These are phyloP conservation scores for Platalea minor DNA, from an alignment of 2,797 vertebrate genomes.

Conservation along the genomic window DNA sequence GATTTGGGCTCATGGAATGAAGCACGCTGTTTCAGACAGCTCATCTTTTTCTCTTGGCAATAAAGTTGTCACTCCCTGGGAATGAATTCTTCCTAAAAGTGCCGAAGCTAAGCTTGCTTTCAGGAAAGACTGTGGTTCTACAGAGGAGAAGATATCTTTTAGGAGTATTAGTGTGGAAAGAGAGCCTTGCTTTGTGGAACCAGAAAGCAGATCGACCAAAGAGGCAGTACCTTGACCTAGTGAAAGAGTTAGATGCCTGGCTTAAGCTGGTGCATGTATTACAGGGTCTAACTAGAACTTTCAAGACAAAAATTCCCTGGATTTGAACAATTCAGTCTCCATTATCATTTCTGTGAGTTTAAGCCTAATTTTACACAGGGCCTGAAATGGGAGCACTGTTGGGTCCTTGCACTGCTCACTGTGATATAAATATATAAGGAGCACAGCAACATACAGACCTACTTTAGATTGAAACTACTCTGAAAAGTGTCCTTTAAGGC, in stretches of 20 bases:
- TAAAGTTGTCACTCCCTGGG: background rate
- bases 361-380: background rate
- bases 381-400: background rate
- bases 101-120: background rate
- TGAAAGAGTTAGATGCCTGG: background rate
- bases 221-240: background rate
- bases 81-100: background rate
- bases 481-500: slow-evolving; percentile 63
- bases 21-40: background rate
- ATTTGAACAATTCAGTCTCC: background rate
- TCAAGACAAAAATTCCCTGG: background rate
- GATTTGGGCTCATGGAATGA: background rate
- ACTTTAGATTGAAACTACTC: background rate
- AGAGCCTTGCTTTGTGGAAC: background rate
- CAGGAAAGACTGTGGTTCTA: background rate
- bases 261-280: background rate
- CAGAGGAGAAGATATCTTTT: background rate
- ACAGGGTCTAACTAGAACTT: background rate
- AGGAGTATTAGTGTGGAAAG: background rate
- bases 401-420: background rate
- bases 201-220: background rate
- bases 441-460: background rate
- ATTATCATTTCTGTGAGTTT: background rate
- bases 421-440: background rate
- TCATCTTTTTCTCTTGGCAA: background rate